Evolutionary conservation across 2,888 invertebrate species (phyloP), one percentile per base, ranked within the genome.

Genomic region (Linnaemya tessellans): DNA sequence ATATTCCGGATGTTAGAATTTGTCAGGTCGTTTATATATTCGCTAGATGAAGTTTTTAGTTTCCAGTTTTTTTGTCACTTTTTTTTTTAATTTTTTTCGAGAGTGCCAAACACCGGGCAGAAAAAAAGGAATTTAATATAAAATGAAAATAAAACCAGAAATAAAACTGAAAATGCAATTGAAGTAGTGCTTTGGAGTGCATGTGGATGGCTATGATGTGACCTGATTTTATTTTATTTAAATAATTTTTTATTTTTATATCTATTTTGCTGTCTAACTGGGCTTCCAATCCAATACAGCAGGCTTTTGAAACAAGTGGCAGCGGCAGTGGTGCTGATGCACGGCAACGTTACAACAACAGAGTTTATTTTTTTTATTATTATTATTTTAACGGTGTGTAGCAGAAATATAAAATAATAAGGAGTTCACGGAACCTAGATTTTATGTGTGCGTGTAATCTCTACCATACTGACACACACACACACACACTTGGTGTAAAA

Each of bases 1-100:
- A 79, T 71, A 51, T 79, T 70, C 64, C 85, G 79, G 79, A 82
- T 79, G 82, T 51, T 75, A 58, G 70, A 81, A 84, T 80, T 80
- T 85, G 82, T 84, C 84, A 73, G 62, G 54, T 75, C 79, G 71
- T 75, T 82, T 84, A 78, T 78, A 64, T 81, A 68, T 62, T 75
- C 68, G 56, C 54, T 67, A 62, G n/a, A 49, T 79, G 70, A 75
- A 49, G 71, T 70, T 71, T 78, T 73, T 56, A 46, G 8, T 58
- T 64, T 71, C n/a, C n/a, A n/a, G n/a, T n/a, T 64, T 35, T 67
- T 1, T 46, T 58, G 13, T 1, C 18, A 9, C 25, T 71, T 35
- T 2, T 11, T 4, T 30, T 3, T 30, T 30, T 3, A 30, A 30
- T 3, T 30, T 30, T 30, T 30, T 30, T 65, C 43, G 70, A 18